Percentiles rank a stretch among this genome's conserved stretches.
phyloP scores from a whole-genome alignment of 1,140 invertebrate species.

The Nasonia vitripennis region DNA sequence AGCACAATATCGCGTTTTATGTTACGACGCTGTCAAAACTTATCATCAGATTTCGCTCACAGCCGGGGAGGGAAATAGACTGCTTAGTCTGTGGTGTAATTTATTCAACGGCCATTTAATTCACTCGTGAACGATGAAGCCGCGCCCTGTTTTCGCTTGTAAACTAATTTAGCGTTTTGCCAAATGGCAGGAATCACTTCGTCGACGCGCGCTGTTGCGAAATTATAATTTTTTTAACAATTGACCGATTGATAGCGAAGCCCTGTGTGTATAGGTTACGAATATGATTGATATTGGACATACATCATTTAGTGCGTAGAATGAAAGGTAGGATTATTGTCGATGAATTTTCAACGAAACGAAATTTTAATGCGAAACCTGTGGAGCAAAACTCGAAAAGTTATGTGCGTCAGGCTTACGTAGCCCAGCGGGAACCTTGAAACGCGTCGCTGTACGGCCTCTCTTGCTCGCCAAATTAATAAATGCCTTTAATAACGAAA shows the following conservation, averaged over 20 bases:
- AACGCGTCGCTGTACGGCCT: not conserved
- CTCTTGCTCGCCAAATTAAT: not conserved
- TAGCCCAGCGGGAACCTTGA: not conserved
- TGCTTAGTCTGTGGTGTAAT: not conserved
- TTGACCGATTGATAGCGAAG: too few relatives aligned
- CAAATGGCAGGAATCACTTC: too few relatives aligned
- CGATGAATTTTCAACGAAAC: too few relatives aligned
- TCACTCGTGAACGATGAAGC: not conserved
- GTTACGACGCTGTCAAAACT: not conserved
- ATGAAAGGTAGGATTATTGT: too few relatives aligned
- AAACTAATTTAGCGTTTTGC: not conserved
- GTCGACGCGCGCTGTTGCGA: too few relatives aligned
- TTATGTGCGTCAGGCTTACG: not conserved
- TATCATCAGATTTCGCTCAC: conserved; percentile 40
- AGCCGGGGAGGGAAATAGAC: not conserved
- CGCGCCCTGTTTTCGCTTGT: not conserved
- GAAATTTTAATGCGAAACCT: not conserved
- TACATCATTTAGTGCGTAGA: too few relatives aligned
- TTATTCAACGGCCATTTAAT: not conserved
- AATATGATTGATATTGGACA: too few relatives aligned
- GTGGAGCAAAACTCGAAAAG: not conserved
- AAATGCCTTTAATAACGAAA: conserved; percentile 18
- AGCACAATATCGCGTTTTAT: conserved; percentile 13
- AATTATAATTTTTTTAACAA: too few relatives aligned
- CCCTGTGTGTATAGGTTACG: too few relatives aligned